Conservation (phyloP, 2,113 vertebrate genomes). For the Drymodes brunneopygia region DNA sequence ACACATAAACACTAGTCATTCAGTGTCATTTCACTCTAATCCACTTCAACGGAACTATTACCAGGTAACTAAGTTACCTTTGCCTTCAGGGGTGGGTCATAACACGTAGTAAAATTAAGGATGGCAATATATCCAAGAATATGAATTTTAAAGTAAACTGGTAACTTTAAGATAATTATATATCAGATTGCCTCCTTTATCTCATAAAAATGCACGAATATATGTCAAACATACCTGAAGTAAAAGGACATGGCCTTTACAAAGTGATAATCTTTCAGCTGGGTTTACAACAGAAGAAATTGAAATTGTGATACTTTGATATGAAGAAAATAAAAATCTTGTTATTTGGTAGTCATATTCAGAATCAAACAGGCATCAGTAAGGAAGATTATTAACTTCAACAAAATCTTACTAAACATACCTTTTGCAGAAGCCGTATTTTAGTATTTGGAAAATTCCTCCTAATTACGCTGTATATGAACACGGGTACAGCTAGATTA, state of each 20-base stretch:
- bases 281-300: background rate
- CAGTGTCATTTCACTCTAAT: background rate
- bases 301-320: background rate
- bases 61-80: background rate
- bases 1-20: background rate
- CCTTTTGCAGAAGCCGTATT: background rate
- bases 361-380: background rate
- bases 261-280: background rate
- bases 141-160: background rate
- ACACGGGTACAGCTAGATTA: background rate
- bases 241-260: constrained; percentile 1
- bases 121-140: background rate
- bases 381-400: background rate
- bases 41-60: background rate
- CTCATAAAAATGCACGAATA: background rate
- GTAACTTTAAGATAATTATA: background rate
- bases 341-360: background rate
- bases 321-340: background rate
- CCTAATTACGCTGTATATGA: background rate
- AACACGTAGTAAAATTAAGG: background rate
- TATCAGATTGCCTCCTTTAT: background rate
- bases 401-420: background rate
- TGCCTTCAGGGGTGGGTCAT: background rate
- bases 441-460: background rate
- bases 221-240: background rate